phyloP scores from a whole-genome alignment of 2,888 invertebrate species.

The Ischnura elegans region DNA sequence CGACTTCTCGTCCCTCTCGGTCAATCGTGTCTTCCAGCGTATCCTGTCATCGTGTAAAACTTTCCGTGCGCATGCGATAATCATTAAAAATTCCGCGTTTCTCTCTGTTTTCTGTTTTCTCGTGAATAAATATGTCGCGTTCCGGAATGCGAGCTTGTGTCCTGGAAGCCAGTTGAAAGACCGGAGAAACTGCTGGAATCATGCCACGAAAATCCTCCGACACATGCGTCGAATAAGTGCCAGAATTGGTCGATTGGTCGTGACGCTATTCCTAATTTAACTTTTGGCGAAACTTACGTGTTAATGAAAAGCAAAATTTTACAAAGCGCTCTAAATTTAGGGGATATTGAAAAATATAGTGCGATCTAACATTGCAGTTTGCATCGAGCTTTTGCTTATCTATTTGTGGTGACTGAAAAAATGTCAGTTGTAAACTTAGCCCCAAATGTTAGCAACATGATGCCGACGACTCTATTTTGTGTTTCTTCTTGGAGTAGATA shows the following conservation, averaged over 20 bases:
- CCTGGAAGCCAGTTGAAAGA: neutral
- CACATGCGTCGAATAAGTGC: neutral
- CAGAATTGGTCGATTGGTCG: neutral
- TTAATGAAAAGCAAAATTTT: neutral
- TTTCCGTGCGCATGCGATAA: neutral
- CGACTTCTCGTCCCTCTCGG: neutral
- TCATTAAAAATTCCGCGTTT: constrained; percentile 10
- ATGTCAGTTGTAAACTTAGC: no score
- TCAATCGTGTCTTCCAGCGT: neutral
- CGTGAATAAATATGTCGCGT: constrained; percentile 11
- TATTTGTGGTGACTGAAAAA: no score
- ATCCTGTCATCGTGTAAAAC: neutral
- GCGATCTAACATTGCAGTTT: no score
- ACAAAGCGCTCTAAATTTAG: neutral
- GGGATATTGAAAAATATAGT: no score
- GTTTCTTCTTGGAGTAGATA: no score
- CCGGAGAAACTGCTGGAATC: neutral
- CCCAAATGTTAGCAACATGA: no score
- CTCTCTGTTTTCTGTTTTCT: neutral
- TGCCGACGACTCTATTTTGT: no score
- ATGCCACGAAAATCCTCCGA: neutral
- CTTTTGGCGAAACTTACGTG: neutral
- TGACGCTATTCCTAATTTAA: neutral
- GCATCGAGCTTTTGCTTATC: no score
- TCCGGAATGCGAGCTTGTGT: neutral